Conservation (phyloP, 2,113 vertebrate species). For the Numenius arquata region DNA sequence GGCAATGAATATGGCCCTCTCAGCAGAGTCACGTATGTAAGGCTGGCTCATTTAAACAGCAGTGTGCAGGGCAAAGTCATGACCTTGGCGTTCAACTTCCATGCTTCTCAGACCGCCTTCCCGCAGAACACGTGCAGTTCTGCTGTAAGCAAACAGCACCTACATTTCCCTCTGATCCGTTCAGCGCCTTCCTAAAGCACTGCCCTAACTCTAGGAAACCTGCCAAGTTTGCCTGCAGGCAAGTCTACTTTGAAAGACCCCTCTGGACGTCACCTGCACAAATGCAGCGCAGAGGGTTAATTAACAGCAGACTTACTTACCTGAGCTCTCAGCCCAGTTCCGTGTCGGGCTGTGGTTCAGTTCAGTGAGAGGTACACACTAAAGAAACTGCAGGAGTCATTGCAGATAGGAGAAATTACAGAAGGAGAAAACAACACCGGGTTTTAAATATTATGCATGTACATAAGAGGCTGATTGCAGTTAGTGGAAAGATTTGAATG, state of each 20-base stretch:
- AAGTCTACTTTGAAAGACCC: background rate
- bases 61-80: background rate
- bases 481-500: background rate
- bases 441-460: background rate
- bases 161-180: background rate
- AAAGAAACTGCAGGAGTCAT: background rate
- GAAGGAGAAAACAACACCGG: background rate
- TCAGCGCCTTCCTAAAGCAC: background rate
- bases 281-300: background rate
- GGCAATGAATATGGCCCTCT: background rate
- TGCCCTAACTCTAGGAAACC: background rate
- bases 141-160: background rate
- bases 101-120: rapidly evolving
- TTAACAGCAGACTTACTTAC: background rate
- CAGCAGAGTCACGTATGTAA: background rate
- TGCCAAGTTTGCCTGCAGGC: background rate
- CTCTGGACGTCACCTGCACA: background rate
- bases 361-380: rapidly evolving
- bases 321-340: background rate
- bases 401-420: background rate
- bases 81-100: background rate
- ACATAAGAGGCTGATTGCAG: background rate
- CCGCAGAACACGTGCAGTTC: background rate
- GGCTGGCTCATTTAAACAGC: background rate
- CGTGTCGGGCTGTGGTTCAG: background rate